phyloP scores from a whole-genome alignment of 2,888 invertebrate genomes.

The Odontocerum albicorne region DNA sequence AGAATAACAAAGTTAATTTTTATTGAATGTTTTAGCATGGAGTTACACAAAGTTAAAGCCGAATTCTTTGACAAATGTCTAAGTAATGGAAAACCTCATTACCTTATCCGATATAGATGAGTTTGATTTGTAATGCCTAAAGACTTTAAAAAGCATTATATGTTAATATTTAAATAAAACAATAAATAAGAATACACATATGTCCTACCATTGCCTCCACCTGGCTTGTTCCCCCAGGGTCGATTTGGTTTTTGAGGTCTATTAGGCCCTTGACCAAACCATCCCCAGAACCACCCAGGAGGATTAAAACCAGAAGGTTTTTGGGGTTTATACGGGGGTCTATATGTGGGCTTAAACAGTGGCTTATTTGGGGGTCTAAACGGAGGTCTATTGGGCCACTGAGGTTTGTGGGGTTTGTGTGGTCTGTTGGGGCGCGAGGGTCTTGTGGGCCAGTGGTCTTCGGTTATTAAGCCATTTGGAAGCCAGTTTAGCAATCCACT shows the following conservation, averaged over 20 bases:
- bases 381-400: conserved; percentile 12
- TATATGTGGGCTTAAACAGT: not conserved
- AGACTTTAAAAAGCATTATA: too few species aligned
- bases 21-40: too few species aligned
- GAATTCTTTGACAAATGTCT: too few species aligned
- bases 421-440: conserved; percentile 15
- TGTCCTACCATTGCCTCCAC: too few species aligned
- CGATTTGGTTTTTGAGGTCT: not conserved
- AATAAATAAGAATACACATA: too few species aligned
- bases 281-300: conserved; percentile 26
- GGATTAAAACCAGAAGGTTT: conserved; percentile 6
- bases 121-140: too few species aligned
- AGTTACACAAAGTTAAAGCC: too few species aligned
- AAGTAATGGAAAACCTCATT: too few species aligned
- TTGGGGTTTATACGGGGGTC: conserved; percentile 5
- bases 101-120: too few species aligned
- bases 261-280: conserved; percentile 19
- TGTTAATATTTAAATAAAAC: too few species aligned
- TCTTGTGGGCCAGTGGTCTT: conserved; percentile 24
- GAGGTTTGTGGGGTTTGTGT: conserved; percentile 5
- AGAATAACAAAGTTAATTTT: too few species aligned
- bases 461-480: conserved; percentile 13
- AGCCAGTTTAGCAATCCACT: conserved; percentile 25
- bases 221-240: conserved; percentile 16
- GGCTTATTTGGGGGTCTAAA: not conserved